Percentiles rank a stretch among this genome's conserved stretches.
These are phyloP conservation scores for Dicentrarchus labrax DNA, from an alignment of 2,113 vertebrate species.

Conservation along the genomic window DNA sequence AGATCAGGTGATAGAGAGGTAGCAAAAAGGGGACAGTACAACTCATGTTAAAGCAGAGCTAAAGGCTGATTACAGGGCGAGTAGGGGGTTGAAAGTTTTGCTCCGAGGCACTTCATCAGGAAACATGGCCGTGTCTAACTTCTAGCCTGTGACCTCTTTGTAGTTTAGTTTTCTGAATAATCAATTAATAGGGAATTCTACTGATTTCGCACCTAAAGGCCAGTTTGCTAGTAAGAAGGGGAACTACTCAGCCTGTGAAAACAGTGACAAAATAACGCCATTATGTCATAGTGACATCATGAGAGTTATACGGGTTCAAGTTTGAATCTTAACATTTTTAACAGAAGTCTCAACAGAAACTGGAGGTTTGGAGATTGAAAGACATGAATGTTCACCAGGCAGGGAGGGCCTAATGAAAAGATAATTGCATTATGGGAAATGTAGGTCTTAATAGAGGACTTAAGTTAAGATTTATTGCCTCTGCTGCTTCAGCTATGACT, in stretches of 20 bases:
- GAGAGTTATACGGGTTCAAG: neutral
- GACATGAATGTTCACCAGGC: neutral
- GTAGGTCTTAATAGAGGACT: neutral
- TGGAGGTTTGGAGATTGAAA: neutral
- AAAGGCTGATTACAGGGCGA: neutral
- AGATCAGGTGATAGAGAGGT: constrained; percentile 9
- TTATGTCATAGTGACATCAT: neutral
- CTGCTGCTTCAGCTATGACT: neutral
- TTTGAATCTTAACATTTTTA: neutral
- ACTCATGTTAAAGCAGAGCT: neutral
- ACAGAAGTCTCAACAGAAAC: too few species aligned
- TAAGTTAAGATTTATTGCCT: neutral
- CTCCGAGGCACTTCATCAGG: neutral
- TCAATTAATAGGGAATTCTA: neutral
- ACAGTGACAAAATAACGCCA: neutral
- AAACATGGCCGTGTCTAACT: neutral
- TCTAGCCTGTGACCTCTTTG: neutral
- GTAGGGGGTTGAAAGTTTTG: neutral
- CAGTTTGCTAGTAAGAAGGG: neutral
- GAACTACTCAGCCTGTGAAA: neutral
- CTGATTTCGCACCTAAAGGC: neutral
- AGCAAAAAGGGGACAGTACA: neutral
- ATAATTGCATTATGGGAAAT: neutral
- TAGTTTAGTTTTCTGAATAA: neutral
- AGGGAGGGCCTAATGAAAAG: neutral